Evolutionary conservation across 1,140 invertebrate species (phyloP), one percentile per base, ranked within the genome.

Genomic region (Protaetia brevitarsis): DNA sequence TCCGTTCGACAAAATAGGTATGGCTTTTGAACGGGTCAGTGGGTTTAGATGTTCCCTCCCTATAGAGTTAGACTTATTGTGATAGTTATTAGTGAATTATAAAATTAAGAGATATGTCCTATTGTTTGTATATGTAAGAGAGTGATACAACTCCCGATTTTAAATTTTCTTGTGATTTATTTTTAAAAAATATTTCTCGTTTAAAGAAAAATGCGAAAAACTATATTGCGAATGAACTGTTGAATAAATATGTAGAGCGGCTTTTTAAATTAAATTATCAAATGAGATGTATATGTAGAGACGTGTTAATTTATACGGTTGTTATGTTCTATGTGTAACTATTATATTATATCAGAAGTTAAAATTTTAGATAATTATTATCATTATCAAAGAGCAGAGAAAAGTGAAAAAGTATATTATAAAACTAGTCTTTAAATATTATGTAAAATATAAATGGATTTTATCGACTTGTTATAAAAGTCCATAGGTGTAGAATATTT

Each of bases 381-480:
- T 45, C 21, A 51, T 23, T 51, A 51, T 51, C 41, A 51, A 51
- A 51, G 41, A 16, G 19, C n/a, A 51, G 41, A 51, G 26, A 23
- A 8, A 51, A 51, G 26, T 23, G 13, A n/a, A 51, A 51, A 27
- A 21, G 26, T 23, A 58, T 59, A 59, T 59, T 29, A 28, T 28
- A 29, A 69, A 67, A 65, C 70, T 71, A 71, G 68, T 71, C 70
- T 71, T 34, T 37, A 66, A 66, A 51, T 51, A 45, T 6, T 62
- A 66, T 63, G 60, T 69, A 68, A 59, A 23, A 51, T 51, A 51
- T 51, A 51, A 66, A 58, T 68, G 51, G 59, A 63, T 66, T 51
- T 60, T 63, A 70, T 58, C 16, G 69, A 70, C 69, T 70, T 68
- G 63, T 66, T 70, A 68, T 68, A 68, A 68, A 68, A 70, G 69